Base-by-base conservation (phyloP, 2,113 vertebrate genomes). In the Gymnobelideus leadbeateri region DNA sequence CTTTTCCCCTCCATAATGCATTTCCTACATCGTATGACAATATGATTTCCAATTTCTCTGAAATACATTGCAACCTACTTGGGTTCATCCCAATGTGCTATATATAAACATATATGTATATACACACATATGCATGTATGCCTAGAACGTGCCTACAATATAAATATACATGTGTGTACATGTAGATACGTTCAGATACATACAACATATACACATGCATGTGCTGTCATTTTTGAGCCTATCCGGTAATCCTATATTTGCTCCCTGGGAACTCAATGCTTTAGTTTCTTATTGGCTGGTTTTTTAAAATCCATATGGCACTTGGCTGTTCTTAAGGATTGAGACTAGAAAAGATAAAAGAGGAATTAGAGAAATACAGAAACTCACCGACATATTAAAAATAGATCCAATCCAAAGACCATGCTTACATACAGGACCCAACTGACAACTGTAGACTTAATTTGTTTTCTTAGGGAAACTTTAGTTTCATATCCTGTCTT, bases 321-420 rank as follows among this genome's bases (percentile, higher is more conserved):
- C 68, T 84, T 84, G 37, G 19, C 16, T 68, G 68, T 84, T 43
- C 1, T 84, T 84, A 84, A 84, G 6, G 37, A 43, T 84, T 43
- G 19, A 94, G 89, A 97, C 89, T 91, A 89, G 91, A 92, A 92
- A 92, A 49, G 7, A 89, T 61, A 96, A 95, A 95, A 92, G 61
- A 1, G 19, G 68, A 84, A n/a, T 43, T 84, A 0, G 90, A 94
- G 8, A 93, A 49, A 94, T 91, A 90, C 1, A 94, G 94, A 47
- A 43, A 84, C 23, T 84, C n/a, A 43, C n/a, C 23, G 68, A 84
- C 68, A 84, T n/a, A 84, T 84, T 84, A 23, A 84, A 84, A 84
- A 84, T 84, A 84, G 5, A 84, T 21, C 68, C 19, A 43, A 8
- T 19, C 16, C 7, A 84, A 19, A 84, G 37, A 77, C 37, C 37